Percentiles rank a stretch among this genome's conserved stretches.
phyloP scores from a whole-genome alignment of 2,888 invertebrate genomes.

The Campaea margaritaria region DNA sequence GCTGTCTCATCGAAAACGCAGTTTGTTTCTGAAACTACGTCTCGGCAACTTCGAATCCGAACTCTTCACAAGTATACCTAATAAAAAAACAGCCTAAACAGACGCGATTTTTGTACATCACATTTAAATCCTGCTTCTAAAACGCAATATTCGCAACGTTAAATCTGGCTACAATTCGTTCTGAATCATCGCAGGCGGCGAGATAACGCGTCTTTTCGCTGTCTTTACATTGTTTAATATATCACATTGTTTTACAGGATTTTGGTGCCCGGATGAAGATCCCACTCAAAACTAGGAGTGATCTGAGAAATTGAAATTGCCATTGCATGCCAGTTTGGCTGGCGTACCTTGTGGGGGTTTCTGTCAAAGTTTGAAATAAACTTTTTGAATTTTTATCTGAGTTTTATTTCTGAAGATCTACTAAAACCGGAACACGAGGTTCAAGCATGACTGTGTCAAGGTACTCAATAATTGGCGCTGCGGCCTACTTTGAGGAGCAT shows the following conservation, averaged over 20 bases:
- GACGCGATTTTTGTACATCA: slow-evolving; percentile 7
- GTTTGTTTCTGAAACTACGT: background rate
- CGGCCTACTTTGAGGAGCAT: no score
- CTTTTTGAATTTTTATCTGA: background rate
- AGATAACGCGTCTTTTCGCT: slow-evolving; percentile 4
- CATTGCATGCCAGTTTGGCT: background rate
- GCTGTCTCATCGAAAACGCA: slow-evolving; percentile 8
- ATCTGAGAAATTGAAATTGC: slow-evolving; percentile 4
- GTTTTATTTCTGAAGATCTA: no score
- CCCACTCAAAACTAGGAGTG: slow-evolving; percentile 2
- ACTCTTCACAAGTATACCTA: background rate
- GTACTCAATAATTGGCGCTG: no score
- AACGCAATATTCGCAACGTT: slow-evolving; percentile 5
- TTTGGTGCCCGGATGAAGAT: slow-evolving; percentile 50
- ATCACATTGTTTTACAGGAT: slow-evolving; percentile 47
- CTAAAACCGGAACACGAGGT: no score
- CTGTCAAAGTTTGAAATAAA: slow-evolving; percentile 13
- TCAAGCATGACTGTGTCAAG: no score
- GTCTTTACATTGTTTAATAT: slow-evolving; percentile 20
- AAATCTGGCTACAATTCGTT: slow-evolving; percentile 9
- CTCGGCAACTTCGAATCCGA: slow-evolving; percentile 4
- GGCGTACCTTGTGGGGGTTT: background rate
- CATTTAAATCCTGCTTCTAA: slow-evolving; percentile 6
- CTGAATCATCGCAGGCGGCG: background rate
- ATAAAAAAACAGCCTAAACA: background rate